Conservation (phyloP, 2,888 invertebrate species). For the Nomada hirtipes region DNA sequence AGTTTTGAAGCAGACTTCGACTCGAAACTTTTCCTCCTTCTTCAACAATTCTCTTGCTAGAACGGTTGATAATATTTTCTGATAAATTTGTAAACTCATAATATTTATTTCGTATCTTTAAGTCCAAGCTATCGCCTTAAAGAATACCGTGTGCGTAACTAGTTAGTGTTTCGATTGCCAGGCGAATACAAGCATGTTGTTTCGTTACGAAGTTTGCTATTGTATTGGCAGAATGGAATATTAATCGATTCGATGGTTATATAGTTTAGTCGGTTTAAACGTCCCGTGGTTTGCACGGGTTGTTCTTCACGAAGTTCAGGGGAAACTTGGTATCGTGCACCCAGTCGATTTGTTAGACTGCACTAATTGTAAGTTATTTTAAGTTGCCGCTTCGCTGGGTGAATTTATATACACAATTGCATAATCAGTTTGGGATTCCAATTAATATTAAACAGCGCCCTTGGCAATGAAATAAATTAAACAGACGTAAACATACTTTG, state of each 20-base stretch:
- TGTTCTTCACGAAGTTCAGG: not conserved
- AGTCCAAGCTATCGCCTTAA: not conserved
- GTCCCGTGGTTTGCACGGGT: not conserved
- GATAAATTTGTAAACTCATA: not conserved
- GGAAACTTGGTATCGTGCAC: too few relatives aligned
- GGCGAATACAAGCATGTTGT: not conserved
- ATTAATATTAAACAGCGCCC: too few relatives aligned
- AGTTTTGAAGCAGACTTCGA: too few relatives aligned
- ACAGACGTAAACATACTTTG: too few relatives aligned
- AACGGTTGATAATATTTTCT: too few relatives aligned
- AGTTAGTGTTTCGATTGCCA: conserved; percentile 12
- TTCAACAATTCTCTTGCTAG: too few relatives aligned
- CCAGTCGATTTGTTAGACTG: not conserved
- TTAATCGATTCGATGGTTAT: conserved; percentile 14
- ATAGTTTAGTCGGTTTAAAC: conserved; percentile 1
- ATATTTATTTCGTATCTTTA: conserved; percentile 16
- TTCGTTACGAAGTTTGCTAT: conserved; percentile 11
- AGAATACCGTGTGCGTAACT: not conserved
- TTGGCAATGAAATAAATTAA: too few relatives aligned
- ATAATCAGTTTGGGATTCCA: too few relatives aligned
- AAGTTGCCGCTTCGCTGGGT: too few relatives aligned
- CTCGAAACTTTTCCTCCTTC: too few relatives aligned
- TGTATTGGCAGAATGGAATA: conserved; percentile 27
- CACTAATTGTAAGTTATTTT: too few relatives aligned
- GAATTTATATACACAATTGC: too few relatives aligned